Base-by-base conservation (phyloP, 1,140 invertebrate genomes). In the Drosophila kepulauana region DNA sequence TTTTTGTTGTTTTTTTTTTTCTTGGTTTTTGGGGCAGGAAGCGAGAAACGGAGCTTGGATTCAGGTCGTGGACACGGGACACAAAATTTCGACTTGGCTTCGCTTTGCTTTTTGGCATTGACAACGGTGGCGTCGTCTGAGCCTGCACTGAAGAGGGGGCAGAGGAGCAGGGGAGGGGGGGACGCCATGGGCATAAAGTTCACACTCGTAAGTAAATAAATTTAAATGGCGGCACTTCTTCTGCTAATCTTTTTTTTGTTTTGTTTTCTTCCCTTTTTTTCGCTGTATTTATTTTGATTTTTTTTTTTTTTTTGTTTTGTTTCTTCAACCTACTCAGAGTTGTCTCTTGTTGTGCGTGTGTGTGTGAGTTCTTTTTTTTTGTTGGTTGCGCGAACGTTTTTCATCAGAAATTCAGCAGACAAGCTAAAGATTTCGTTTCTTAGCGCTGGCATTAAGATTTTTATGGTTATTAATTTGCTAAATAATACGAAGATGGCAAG, bases 381-480 rank as follows among this genome's bases (percentile, higher is more conserved):
- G 59, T 62, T 75, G 72, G 58, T 77, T 85, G 46, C 59, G 64
- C 69, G 79, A 81, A 78, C 65, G 81, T 84, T 89, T 88, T 88
- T 88, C 84, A 73, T 84, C 78, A 89, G 84, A 88, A 88, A 89
- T 88, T 89, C 84, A 88, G 70, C 84, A 85, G 85, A 81, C 78
- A 88, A 89, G 74, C 85, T 84, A 70, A 84, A 89, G 85, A 88
- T 88, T 88, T 87, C 70, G 84, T 82, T 89, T 81, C 81, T 88
- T 73, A 75, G 65, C 78, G 74, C 78, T 87, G 81, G 78, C 85
- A 88, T 88, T 89, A 88, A 88, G 85, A 89, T 88, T 88, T 88
- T 88, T 88, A 88, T 88, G 84, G 84, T 88, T 88, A 88, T 88
- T 88, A 88, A 88, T 88, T 88, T 89, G 84, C 84, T 89, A 88